Evolutionary conservation across 2,113 vertebrate species (phyloP), one percentile per base, ranked within the genome.

Genomic region (Hippocampus guttulatus): DNA sequence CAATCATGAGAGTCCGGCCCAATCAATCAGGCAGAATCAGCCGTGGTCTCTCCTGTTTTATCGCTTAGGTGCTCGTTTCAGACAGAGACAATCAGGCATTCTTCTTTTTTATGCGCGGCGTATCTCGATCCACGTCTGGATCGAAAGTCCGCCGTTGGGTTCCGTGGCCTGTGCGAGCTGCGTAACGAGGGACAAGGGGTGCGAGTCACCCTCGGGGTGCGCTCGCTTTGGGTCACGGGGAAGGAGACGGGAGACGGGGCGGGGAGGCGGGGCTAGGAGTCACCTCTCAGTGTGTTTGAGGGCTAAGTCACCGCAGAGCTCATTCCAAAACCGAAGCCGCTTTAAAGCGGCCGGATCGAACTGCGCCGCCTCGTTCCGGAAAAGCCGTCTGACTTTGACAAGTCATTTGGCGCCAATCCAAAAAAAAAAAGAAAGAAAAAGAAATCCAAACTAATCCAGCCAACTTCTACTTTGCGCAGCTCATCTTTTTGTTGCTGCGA

Each of bases 1-100:
- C 71, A 76, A 87, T 87, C 78, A 76, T n/a, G 33, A 47, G 21
- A 82, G 81, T 85, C 80, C 64, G 77, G 81, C 67, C 71, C 77
- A 75, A 78, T 84, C 74, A 76, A 69, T 85, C 79, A 73, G 71
- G 15, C 57, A 18, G 27, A 75, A 79, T 76, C 64, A 76, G 65
- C 54, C 5, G 8, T 38, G 54, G 55, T 71, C 49, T 69, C 21
- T 40, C 15, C 71, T 1, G 16, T 45, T 73, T 72, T 58, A 43
- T 60, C 23, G 3, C 60, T 14, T 47, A 52, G 21, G 25, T 68
- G 12, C 66, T 11, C 16, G 64, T 9, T 6, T 49, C 30, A 67
- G 30, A 45, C 49, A 66, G 51, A 77, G 57, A 73, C 65, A 0
- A 49, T 27, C 71, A n/a, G 62, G 45, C 8, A 5, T 54, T 68